These are phyloP conservation scores for Sardina pilchardus DNA, from an alignment of 2,113 vertebrate species.

Conservation along the genomic window DNA sequence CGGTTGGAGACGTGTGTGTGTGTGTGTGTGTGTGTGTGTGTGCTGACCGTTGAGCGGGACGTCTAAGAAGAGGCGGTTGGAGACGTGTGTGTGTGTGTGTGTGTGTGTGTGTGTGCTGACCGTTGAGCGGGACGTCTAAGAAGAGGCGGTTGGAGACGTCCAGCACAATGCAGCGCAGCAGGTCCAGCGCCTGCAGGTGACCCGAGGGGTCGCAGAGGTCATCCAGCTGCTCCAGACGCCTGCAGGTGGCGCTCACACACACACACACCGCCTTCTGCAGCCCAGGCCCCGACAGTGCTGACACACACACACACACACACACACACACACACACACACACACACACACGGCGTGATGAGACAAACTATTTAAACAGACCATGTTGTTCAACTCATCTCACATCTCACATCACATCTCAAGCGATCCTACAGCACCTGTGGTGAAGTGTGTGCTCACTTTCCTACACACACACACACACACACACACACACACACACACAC, in stretches of 20 bases:
- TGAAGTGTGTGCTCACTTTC: conserved; percentile 81
- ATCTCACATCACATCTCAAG: too few species aligned
- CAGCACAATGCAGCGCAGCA: conserved; percentile 85
- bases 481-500: neutral
- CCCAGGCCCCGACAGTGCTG: conserved; percentile 86
- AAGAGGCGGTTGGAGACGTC: conserved; percentile 89
- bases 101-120: conserved; percentile 61
- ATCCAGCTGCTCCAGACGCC: conserved; percentile 75
- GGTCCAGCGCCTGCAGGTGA: conserved; percentile 77
- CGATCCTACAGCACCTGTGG: conserved; percentile 91
- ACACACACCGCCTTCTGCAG: conserved; percentile 79
- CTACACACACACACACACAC: conserved; percentile 48
- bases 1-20: conserved; percentile 79
- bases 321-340: conserved; percentile 3
- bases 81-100: conserved; percentile 52
- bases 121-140: conserved; percentile 84
- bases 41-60: conserved; percentile 86
- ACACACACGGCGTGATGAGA: neutral
- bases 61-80: conserved; percentile 85
- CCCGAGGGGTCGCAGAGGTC: conserved; percentile 67
- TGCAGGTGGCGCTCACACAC: conserved; percentile 77
- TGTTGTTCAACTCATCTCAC: too few species aligned
- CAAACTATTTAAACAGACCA: too few species aligned
- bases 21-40: neutral
- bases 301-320: neutral